Evolutionary conservation across 1,140 invertebrate species (phyloP), one percentile per base, ranked within the genome.

Genomic region (Pomacea maculata): DNA sequence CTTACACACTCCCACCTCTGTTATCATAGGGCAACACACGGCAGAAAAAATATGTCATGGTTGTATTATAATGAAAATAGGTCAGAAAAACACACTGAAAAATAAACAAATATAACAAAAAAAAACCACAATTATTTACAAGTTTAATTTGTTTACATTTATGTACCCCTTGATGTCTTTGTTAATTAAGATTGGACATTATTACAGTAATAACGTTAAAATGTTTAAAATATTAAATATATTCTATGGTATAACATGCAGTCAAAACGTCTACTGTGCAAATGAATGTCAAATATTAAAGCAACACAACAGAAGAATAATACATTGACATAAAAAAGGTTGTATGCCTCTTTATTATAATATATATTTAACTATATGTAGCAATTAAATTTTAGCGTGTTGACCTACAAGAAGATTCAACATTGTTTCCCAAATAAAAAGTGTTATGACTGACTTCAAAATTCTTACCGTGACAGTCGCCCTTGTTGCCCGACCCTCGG

Each of bases 1-100:
- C 0, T 95, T 96, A 89, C 97, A 98, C 0, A 96, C 78, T 75
- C 84, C 86, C 55, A 85, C 65, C 29, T 75, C 86, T 85, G 65
- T 65, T 79, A 12, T 25, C 6, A 70, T n/a, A 70, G 67, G 80
- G 83, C 81, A 70, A 25, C 29, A 34, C 14, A n/a, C 10, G 21
- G 29, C 12, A 25, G 67, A 9, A n/a, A 11, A 45, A 70, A n/a
- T n/a, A 25, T 11, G 17, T 4, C 64, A 65, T 19, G 64, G n/a
- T 4, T 19, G 64, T 7, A 65, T 65, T 65, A 45, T 7, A 65
- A 17, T 65, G 17, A n/a, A 65, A 4, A 17, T 65, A 65, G n/a
- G 17, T 17, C 64, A 65, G 3, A 65, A 3, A 65, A 3, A n/a
- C 64, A 65, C 64, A n/a, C 7, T 4, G 17, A 65, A 17, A 65